phyloP scores from a whole-genome alignment of 2,797 vertebrate genomes.

The Lemur catta region DNA sequence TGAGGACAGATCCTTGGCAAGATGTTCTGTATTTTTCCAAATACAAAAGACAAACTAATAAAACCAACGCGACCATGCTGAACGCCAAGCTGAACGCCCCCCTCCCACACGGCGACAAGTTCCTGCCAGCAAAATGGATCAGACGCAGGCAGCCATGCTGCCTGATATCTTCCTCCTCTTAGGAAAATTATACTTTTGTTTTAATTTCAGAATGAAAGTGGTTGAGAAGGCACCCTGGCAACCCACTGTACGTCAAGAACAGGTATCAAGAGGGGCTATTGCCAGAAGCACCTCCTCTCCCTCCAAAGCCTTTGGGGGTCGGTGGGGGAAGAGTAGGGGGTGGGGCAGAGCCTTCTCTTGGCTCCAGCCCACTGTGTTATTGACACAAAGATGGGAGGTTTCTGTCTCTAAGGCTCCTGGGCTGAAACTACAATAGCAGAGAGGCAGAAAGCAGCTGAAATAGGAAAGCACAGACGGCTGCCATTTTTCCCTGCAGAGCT shows the following conservation, averaged over 20 bases:
- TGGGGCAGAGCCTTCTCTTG: background rate
- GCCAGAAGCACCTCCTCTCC: no score
- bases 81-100: background rate
- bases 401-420: background rate
- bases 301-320: background rate
- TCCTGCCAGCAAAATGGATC: background rate
- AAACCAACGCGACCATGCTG: accelerated
- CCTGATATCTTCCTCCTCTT: background rate
- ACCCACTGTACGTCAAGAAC: background rate
- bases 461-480: background rate
- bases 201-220: background rate
- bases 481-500: background rate
- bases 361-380: background rate
- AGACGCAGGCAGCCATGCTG: background rate
- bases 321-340: accelerated
- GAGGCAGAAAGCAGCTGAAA: background rate
- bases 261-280: background rate
- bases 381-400: background rate
- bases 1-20: background rate
- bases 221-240: background rate
- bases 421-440: background rate
- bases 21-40: background rate
- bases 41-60: background rate
- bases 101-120: background rate
- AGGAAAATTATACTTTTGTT: background rate